Evolutionary conservation across 37 sponge, comb jelly and placozoan genomes (phyloP).

Genomic region (Beroe ovata): DNA sequence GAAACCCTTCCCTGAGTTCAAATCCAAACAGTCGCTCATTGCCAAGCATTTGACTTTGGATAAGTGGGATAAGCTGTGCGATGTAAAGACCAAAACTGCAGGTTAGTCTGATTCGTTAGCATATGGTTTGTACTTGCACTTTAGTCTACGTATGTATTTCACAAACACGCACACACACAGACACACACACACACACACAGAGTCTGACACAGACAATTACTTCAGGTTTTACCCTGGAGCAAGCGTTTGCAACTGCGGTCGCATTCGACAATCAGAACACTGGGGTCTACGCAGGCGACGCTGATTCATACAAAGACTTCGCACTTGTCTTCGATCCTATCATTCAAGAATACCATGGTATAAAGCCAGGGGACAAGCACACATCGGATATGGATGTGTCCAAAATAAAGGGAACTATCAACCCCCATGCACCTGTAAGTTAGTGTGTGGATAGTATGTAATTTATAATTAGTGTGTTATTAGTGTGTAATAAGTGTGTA

Average conservation of each 20-base stretch:
- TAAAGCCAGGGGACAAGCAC: conserved; percentile 73
- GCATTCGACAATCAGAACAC: conserved; percentile 44
- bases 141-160: too few relatives aligned
- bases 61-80: conserved; percentile 42
- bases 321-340: conserved; percentile 76
- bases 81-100: conserved; percentile 46
- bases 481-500: neutral
- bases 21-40: conserved; percentile 30
- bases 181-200: too few relatives aligned
- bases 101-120: neutral
- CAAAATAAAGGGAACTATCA: conserved; percentile 70
- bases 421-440: conserved; percentile 68
- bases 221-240: conserved; percentile 9
- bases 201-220: too few relatives aligned
- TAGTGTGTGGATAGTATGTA: too few relatives aligned
- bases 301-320: conserved; percentile 80
- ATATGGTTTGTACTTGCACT: too few relatives aligned
- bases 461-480: neutral
- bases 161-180: too few relatives aligned
- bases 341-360: conserved; percentile 76
- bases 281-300: conserved; percentile 77
- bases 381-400: conserved; percentile 78
- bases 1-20: conserved; percentile 60
- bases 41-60: conserved; percentile 58
- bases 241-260: conserved; percentile 27